Evolutionary conservation across 1,140 invertebrate genomes (phyloP).

Genomic region (Lepidurus arcticus): DNA sequence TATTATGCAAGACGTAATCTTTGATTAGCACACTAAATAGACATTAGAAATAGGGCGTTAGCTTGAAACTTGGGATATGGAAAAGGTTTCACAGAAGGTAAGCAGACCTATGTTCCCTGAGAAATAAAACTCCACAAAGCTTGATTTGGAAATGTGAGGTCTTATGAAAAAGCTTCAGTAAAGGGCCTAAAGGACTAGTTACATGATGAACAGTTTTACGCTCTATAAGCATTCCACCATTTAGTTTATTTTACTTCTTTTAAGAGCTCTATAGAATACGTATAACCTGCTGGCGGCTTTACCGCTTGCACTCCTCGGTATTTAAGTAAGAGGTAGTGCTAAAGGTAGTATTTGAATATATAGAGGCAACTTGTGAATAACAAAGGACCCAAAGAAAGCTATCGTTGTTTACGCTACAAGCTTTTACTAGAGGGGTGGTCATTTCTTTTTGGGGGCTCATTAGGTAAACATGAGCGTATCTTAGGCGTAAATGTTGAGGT

Average conservation of each 20-base stretch:
- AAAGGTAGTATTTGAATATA: background rate
- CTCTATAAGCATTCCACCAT: too few species aligned
- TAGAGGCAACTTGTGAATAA: background rate
- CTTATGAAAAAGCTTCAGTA: background rate
- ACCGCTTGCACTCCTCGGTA: too few species aligned
- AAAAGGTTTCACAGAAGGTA: background rate
- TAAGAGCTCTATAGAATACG: too few species aligned
- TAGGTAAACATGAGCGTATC: slow-evolving; percentile 5
- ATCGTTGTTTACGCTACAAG: background rate
- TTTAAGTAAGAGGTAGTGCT: background rate
- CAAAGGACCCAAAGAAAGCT: slow-evolving; percentile 8
- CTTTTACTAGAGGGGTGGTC: slow-evolving; percentile 3
- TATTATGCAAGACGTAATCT: background rate
- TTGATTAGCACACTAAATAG: slow-evolving; percentile 19
- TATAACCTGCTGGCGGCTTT: too few species aligned
- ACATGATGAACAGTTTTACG: too few species aligned
- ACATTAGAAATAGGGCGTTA: slow-evolving; percentile 5
- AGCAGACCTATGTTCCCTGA: background rate
- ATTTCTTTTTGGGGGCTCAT: background rate
- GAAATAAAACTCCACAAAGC: background rate
- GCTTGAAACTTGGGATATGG: background rate
- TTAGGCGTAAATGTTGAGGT: background rate
- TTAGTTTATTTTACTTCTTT: too few species aligned
- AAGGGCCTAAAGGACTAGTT: too few species aligned
- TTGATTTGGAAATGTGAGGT: too few species aligned